A percentile compares a stretch with the other conserved stretches of the same genome.
phyloP scores from a whole-genome alignment of 2,113 vertebrate genomes.

The Pollimyrus isidori region DNA sequence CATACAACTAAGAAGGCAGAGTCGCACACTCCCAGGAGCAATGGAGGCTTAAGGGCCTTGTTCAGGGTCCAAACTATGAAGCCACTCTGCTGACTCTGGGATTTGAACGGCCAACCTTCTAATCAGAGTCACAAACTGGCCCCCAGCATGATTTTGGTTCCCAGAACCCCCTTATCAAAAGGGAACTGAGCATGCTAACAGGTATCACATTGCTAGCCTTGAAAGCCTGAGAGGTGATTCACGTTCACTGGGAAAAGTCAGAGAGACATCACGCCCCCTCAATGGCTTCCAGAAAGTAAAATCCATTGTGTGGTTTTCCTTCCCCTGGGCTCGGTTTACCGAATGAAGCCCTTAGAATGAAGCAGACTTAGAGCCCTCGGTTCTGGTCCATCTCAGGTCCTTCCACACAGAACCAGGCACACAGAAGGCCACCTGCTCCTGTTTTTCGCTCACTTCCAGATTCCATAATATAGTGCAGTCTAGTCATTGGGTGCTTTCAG shows the following conservation, averaged over 20 bases:
- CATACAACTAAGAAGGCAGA: background rate
- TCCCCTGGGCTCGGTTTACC: background rate
- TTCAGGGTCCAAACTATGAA: background rate
- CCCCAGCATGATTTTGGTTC: background rate
- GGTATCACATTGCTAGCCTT: background rate
- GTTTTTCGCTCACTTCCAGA: background rate
- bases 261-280: constrained; percentile 4
- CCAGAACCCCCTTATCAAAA: constrained; percentile 1
- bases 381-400: background rate
- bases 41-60: background rate
- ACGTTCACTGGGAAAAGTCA: background rate
- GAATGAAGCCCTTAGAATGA: background rate
- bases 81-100: background rate
- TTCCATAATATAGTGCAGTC: background rate
- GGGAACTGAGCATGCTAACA: background rate
- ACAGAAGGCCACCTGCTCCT: background rate
- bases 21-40: background rate
- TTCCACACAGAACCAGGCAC: constrained; percentile 17
- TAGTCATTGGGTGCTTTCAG: background rate
- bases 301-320: background rate
- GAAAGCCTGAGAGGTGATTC: constrained; percentile 1
- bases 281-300: constrained; percentile 16
- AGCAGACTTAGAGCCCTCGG: background rate
- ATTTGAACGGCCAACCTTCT: background rate
- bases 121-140: background rate